A percentile compares a stretch with the other conserved stretches of the same genome.
phyloP scores from a whole-genome alignment of 2,888 invertebrate genomes.

The Andrena bucephala region DNA sequence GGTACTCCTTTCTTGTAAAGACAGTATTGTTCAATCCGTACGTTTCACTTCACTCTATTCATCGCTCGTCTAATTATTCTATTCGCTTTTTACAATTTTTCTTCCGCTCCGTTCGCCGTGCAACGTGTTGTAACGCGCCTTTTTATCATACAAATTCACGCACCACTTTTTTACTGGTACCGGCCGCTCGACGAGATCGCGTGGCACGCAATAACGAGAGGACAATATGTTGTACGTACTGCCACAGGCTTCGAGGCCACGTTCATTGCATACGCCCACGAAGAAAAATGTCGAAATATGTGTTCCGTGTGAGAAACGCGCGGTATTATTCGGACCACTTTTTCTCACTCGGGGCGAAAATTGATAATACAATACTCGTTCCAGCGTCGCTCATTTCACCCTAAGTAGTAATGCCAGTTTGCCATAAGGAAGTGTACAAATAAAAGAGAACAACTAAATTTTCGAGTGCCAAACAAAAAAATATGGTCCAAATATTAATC shows the following conservation, averaged over 20 bases:
- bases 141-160: slow-evolving; percentile 54
- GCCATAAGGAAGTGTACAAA: neutral
- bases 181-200: slow-evolving; percentile 28
- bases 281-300: slow-evolving; percentile 57
- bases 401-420: neutral
- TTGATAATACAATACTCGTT: neutral
- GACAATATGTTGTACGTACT: slow-evolving; percentile 44
- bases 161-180: slow-evolving; percentile 49
- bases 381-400: neutral
- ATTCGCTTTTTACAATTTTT: slow-evolving; percentile 9
- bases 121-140: slow-evolving; percentile 19
- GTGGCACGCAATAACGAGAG: slow-evolving; percentile 44
- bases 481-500: too few species aligned
- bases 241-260: slow-evolving; percentile 53
- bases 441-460: neutral
- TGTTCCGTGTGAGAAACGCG: slow-evolving; percentile 3
- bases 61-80: slow-evolving; percentile 11
- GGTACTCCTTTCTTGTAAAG: neutral
- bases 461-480: too few species aligned
- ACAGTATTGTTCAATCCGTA: neutral
- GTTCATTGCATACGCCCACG: slow-evolving; percentile 37
- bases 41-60: slow-evolving; percentile 1
- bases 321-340: neutral
- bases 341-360: neutral
- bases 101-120: neutral